phyloP scores from a whole-genome alignment of 2,888 invertebrate genomes.

The Parapristionchus giblindavisi region DNA sequence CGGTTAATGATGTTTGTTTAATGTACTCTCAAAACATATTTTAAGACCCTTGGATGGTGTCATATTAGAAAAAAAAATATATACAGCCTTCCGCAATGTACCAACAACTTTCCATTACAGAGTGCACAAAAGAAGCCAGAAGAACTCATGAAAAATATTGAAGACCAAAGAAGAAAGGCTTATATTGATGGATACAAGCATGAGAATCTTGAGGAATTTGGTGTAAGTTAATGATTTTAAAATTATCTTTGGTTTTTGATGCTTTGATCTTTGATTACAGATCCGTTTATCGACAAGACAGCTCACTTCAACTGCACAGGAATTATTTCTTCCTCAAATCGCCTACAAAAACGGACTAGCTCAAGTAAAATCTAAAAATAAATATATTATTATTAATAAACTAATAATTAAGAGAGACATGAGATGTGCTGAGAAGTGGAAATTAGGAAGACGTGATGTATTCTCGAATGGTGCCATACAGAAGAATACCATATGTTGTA shows the following conservation, averaged over 20 bases:
- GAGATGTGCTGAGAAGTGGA: conserved; percentile 34
- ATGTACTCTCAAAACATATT: too few relatives aligned
- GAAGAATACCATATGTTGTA: neutral
- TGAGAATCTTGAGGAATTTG: conserved; percentile 21
- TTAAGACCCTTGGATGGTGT: too few relatives aligned
- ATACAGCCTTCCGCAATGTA: too few relatives aligned
- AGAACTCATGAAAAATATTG: conserved; percentile 38
- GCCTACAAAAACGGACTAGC: too few relatives aligned
- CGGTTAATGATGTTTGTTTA: too few relatives aligned
- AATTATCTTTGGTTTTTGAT: too few relatives aligned
- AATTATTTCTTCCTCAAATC: neutral
- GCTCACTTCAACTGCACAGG: neutral
- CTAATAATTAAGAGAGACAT: conserved; percentile 5
- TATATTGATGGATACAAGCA: conserved; percentile 25
- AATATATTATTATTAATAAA: too few relatives aligned
- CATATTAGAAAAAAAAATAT: too few relatives aligned
- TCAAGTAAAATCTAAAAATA: too few relatives aligned
- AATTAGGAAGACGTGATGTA: neutral
- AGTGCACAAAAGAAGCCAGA: conserved; percentile 43
- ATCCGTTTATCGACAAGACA: conserved; percentile 1
- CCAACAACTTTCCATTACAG: too few relatives aligned
- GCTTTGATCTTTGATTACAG: too few relatives aligned
- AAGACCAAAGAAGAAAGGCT: conserved; percentile 37
- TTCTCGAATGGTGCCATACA: conserved; percentile 28
- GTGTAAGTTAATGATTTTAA: conserved; percentile 32